phyloP scores from a whole-genome alignment of 1,140 invertebrate species.

The Drosophila sp. region DNA sequence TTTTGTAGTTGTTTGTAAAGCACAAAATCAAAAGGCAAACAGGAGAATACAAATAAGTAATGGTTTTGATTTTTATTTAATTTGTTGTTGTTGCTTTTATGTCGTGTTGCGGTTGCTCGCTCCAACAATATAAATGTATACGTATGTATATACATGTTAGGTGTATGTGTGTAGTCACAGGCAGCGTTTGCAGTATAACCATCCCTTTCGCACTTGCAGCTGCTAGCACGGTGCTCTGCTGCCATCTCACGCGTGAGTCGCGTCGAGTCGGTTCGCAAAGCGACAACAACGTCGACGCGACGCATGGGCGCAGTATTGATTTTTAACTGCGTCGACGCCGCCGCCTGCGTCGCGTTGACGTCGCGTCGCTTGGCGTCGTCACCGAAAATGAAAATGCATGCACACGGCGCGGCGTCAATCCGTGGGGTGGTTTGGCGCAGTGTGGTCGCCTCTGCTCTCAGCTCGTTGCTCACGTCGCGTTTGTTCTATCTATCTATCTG shows the following conservation, averaged over 20 bases:
- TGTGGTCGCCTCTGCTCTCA: slow-evolving; percentile 35
- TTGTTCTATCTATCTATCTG: slow-evolving; percentile 9
- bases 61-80: background rate
- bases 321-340: slow-evolving; percentile 80
- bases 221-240: background rate
- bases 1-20: background rate
- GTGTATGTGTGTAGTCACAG: slow-evolving; percentile 13
- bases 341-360: slow-evolving; percentile 47
- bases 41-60: slow-evolving; percentile 9
- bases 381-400: slow-evolving; percentile 53
- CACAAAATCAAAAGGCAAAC: background rate
- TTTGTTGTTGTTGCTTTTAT: slow-evolving; percentile 1
- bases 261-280: slow-evolving; percentile 41
- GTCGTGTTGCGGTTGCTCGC: background rate
- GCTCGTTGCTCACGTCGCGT: slow-evolving; percentile 27
- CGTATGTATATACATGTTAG: background rate
- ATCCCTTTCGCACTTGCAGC: slow-evolving; percentile 27
- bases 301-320: slow-evolving; percentile 84
- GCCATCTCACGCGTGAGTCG: slow-evolving; percentile 46
- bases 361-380: slow-evolving; percentile 22
- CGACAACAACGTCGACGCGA: slow-evolving; percentile 74
- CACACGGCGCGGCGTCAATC: slow-evolving; percentile 65
- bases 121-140: slow-evolving; percentile 10
- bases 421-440: slow-evolving; percentile 77
- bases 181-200: slow-evolving; percentile 6